Base-by-base conservation (phyloP, 2,888 invertebrate species). In the Alitta virens region DNA sequence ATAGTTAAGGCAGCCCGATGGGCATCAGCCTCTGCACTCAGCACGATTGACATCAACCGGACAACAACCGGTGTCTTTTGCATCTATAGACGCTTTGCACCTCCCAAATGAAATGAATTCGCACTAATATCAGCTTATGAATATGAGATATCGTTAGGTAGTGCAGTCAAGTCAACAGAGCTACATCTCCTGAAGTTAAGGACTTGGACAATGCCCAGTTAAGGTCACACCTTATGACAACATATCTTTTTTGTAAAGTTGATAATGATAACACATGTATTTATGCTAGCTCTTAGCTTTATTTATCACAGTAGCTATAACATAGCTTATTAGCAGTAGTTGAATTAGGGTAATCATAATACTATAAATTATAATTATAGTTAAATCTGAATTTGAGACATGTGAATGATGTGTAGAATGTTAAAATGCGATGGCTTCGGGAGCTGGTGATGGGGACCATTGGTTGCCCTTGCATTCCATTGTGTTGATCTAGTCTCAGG, bases 231-330 rank as follows among this genome's bases (percentile, higher is more conserved):
- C 49, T 59, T 59, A 25, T 24, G 38, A 38, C 53, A 49, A 60
- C 60, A 60, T 60, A 60, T 60, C 60, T 60, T 60, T 33, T 60
- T 60, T 60, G 60, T 60, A 60, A 59, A 59, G 27, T 59, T 51
- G 51, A 59, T 52, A 49, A 57, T 33, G 33, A 33, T 33, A 33
- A 33, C 33, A 33, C 33, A 33, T 33, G 33, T 33, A 33, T 33
- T 33, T 33, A 33, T 33, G 33, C 33, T 33, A 33, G 33, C 33
- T 33, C 33, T 33, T 33, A 33, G 33, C 33, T 33, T 33, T 33
- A 33, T 33, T 33, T 33, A 33, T 33, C 33, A 33, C 33, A 33
- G 33, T 33, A 33, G 33, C 46, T 46, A 46, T 46, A 18, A n/a
- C n/a, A 46, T 46, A 59, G 59, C 59, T 51, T 18, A 21, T 59